phyloP scores from a whole-genome alignment of 1,140 invertebrate species.

The Cydia pomonella region DNA sequence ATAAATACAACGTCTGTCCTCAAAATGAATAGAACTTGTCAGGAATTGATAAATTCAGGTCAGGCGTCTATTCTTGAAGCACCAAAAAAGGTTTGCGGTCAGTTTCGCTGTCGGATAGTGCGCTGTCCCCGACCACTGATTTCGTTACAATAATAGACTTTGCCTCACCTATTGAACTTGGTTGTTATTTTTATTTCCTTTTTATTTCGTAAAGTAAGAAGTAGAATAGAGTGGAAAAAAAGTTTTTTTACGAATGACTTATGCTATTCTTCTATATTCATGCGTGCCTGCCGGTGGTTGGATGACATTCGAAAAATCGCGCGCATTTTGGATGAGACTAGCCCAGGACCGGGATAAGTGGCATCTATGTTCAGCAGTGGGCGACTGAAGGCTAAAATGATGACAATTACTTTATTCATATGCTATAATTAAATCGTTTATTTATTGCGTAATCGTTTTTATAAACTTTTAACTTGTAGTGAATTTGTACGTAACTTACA shows the following conservation, averaged over 20 bases:
- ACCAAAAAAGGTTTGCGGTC: constrained; percentile 23
- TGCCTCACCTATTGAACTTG: constrained; percentile 21
- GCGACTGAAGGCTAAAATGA: too few species aligned
- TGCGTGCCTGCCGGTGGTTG: too few species aligned
- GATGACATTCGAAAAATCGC: too few species aligned
- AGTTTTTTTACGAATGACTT: not conserved
- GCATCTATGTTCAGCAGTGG: too few species aligned
- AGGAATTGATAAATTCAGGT: constrained; percentile 27
- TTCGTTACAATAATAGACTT: constrained; percentile 25
- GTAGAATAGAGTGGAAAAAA: not conserved
- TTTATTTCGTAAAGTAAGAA: not conserved
- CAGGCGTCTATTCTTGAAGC: constrained; percentile 28
- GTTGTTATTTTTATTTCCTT: not conserved
- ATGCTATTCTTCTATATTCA: too few species aligned
- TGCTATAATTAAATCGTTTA: too few species aligned
- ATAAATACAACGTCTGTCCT: constrained; percentile 4
- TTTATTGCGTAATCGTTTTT: too few species aligned
- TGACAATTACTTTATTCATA: too few species aligned
- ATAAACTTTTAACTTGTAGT: too few species aligned
- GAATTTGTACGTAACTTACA: too few species aligned
- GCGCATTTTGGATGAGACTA: too few species aligned
- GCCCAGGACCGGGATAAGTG: too few species aligned
- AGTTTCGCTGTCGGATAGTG: constrained; percentile 12
- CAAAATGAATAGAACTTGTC: constrained; percentile 26
- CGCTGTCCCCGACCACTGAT: constrained; percentile 13